phyloP scores from a whole-genome alignment of 2,888 invertebrate genomes.

The Cotesia congregata region DNA sequence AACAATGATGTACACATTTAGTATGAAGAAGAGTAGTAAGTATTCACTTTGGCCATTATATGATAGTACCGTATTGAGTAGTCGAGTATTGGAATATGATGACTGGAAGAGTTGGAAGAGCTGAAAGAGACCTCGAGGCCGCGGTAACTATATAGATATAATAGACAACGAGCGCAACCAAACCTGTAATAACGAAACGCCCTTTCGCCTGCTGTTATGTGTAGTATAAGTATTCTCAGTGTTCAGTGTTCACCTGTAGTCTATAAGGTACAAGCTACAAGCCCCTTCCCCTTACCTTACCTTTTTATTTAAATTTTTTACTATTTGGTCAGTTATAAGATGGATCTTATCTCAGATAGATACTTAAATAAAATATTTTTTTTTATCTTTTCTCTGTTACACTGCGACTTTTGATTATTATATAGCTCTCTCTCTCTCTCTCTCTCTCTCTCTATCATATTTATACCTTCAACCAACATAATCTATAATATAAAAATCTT shows the following conservation, averaged over 20 bases:
- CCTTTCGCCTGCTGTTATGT: conserved; percentile 44
- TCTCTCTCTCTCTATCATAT: too few species aligned
- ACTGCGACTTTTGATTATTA: too few species aligned
- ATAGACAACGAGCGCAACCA: too few species aligned
- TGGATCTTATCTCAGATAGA: too few species aligned
- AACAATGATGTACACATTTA: conserved; percentile 13
- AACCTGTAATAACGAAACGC: conserved; percentile 51
- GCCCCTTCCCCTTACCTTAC: conserved; percentile 11
- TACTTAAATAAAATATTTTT: too few species aligned
- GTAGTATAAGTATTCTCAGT: background rate
- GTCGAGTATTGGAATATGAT: conserved; percentile 1
- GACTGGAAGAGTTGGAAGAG: too few species aligned
- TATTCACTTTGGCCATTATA: conserved; percentile 16
- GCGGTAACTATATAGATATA: conserved; percentile 35
- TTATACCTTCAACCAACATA: too few species aligned
- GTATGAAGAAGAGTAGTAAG: conserved; percentile 12
- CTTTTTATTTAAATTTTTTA: too few species aligned
- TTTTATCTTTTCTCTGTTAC: too few species aligned
- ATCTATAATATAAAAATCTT: too few species aligned
- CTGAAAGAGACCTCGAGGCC: conserved; percentile 27
- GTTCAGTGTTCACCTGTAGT: conserved; percentile 43
- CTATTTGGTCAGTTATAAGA: too few species aligned
- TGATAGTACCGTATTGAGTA: conserved; percentile 3
- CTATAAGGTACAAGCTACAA: conserved; percentile 10
- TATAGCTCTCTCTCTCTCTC: too few species aligned